Percentiles rank a stretch among this genome's conserved stretches.
phyloP scores from a whole-genome alignment of 2,113 vertebrate species.

The Xiphorhynchus elegans region DNA sequence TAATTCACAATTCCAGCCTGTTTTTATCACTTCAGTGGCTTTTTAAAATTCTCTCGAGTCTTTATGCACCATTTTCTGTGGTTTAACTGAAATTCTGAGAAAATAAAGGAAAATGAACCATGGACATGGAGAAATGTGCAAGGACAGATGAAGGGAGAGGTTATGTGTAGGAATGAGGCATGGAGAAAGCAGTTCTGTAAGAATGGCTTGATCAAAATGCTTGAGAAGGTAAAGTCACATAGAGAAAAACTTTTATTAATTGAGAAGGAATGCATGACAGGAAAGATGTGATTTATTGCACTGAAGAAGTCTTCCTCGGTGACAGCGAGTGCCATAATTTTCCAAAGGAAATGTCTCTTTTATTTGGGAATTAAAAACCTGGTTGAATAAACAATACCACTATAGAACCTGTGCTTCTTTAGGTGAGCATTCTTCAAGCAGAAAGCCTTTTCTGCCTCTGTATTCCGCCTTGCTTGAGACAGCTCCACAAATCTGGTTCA shows the following conservation, averaged over 20 bases:
- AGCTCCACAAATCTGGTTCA: neutral
- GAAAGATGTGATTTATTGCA: neutral
- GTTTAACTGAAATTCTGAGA: constrained; percentile 7
- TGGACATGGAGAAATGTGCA: neutral
- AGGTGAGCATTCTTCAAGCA: neutral
- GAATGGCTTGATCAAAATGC: neutral
- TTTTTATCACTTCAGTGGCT: constrained; percentile 20
- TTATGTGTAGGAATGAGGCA: neutral
- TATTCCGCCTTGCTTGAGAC: neutral
- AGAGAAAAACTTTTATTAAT: neutral
- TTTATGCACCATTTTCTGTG: constrained; percentile 1
- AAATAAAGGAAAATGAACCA: neutral
- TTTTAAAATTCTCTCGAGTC: constrained; percentile 24
- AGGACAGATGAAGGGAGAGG: neutral
- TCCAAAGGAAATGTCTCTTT: neutral
- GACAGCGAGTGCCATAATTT: neutral
- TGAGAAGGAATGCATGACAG: neutral
- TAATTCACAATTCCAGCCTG: neutral
- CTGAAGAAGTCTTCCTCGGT: neutral
- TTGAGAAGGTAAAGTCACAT: neutral
- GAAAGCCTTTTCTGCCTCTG: neutral
- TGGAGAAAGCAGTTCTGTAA: neutral
- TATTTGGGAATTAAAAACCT: neutral
- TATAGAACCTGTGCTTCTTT: neutral
- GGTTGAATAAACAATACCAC: neutral